phyloP scores from a whole-genome alignment of 1,140 invertebrate species.

The Euwallacea fornicatus region DNA sequence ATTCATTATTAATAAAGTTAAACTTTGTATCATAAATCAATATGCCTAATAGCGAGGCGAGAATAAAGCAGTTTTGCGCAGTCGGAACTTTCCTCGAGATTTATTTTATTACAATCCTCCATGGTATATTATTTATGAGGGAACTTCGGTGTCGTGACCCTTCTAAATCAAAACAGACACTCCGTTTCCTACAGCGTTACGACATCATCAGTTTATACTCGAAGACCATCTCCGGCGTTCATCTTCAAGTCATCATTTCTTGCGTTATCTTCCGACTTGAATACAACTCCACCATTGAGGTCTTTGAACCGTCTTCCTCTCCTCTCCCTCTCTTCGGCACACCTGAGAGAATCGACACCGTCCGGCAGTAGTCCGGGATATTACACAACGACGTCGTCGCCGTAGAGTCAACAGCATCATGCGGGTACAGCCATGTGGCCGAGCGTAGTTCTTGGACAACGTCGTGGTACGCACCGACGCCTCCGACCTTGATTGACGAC shows the following conservation, averaged over 20 bases:
- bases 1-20: too few species aligned
- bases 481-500: constrained; percentile 15
- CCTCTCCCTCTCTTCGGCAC: constrained; percentile 46
- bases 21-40: neutral
- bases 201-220: constrained; percentile 16
- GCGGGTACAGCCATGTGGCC: constrained; percentile 6
- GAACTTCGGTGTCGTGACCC: constrained; percentile 15
- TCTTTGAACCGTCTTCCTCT: constrained; percentile 42
- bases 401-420: constrained; percentile 12
- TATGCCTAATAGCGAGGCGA: neutral
- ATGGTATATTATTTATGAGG: constrained; percentile 9
- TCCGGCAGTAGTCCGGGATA: constrained; percentile 45
- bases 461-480: constrained; percentile 17
- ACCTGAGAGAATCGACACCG: constrained; percentile 42
- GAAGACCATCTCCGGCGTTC: constrained; percentile 22
- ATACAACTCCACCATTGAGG: constrained; percentile 32
- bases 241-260: constrained; percentile 25
- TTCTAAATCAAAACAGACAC: constrained; percentile 25
- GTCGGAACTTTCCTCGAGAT: constrained; percentile 1
- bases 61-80: neutral
- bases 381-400: constrained; percentile 48
- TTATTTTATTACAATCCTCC: constrained; percentile 8
- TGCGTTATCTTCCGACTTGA: constrained; percentile 16
- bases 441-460: constrained; percentile 34
- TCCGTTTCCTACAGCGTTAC: constrained; percentile 21